Base-by-base conservation (phyloP, 2,113 vertebrate genomes). In the Gymnogyps californianus region DNA sequence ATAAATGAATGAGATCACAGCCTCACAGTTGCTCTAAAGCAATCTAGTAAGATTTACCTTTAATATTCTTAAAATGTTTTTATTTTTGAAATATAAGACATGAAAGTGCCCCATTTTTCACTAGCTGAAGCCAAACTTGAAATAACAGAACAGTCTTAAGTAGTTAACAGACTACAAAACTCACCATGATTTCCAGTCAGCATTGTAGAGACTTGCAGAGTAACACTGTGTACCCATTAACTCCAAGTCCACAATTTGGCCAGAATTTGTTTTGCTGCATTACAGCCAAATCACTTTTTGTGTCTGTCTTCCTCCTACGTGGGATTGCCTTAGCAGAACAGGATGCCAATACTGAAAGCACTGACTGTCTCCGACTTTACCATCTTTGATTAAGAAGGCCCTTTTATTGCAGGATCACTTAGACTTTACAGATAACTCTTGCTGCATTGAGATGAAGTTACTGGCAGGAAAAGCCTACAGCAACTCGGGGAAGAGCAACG, bases 221-320 rank as follows among this genome's bases (percentile, higher is more conserved):
- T 96, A 96, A 97, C 97, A 96, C 97, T 90, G 94, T 97, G 97
- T 97, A 96, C 97, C 97, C 97, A 98, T 98, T 98, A 98, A 97
- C 93, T 97, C 77, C 91, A 44, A 96, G 85, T 93, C 78, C 95
- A 96, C 93, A 86, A 91, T 93, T 94, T 88, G 96, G 96, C 94
- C 91, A 96, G 97, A 96, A 96, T 96, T 96, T 97, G 94, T 95
- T 96, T 96, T 94, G 95, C 94, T 89, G 90, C 85, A 95, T 87
- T 72, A 92, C 79, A 67, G 89, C 92, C 97, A 97, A 95, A 96
- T 96, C 94, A 93, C 90, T 97, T 93, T 95, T 94, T 95, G 91
- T 92, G 95, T 90, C 95, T 62, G 96, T 59, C 91, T 93, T 96
- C 96, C 95, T 97, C 96, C 96, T 96, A 93, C 75, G 91, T 87